phyloP scores from a whole-genome alignment of 2,888 invertebrate species.

The Conchocele bisecta region DNA sequence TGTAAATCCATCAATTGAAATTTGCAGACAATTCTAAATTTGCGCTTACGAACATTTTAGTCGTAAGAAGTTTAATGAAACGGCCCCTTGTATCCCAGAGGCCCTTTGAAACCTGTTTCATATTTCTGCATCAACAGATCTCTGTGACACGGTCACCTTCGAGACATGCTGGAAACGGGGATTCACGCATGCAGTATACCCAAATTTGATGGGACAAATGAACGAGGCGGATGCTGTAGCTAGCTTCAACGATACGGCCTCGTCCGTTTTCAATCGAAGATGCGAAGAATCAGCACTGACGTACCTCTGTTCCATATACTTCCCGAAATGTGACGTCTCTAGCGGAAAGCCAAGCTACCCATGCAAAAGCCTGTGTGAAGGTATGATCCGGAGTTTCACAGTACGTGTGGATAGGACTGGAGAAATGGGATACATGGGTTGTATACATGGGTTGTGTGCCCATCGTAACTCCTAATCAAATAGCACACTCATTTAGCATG shows the following conservation, averaged over 20 bases:
- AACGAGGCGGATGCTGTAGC: constrained; percentile 34
- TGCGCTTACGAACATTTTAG: too few species aligned
- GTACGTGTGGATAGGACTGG: too few species aligned
- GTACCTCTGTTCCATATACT: constrained; percentile 59
- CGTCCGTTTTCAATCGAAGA: constrained; percentile 16
- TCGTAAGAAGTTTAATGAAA: too few species aligned
- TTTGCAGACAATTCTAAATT: too few species aligned
- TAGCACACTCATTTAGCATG: too few species aligned
- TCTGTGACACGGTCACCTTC: constrained; percentile 33
- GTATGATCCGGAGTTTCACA: too few species aligned
- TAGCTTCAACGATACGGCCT: constrained; percentile 31
- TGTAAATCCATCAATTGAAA: too few species aligned
- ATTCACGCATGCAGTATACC: constrained; percentile 47
- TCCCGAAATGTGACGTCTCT: constrained; percentile 54
- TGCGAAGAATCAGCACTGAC: constrained; percentile 54
- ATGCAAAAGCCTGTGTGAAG: constrained; percentile 51
- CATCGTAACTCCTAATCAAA: too few species aligned
- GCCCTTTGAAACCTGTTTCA: neutral
- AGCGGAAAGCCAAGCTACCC: constrained; percentile 21
- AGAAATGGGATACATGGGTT: too few species aligned
- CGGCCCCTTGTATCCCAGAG: neutral
- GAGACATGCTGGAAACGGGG: constrained; percentile 44
- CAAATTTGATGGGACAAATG: constrained; percentile 49
- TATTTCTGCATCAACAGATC: constrained; percentile 13
- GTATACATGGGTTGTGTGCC: too few species aligned